A percentile compares a stretch with the other conserved stretches of the same genome.
phyloP scores from a whole-genome alignment of 2,797 vertebrate species.

The Novumbra hubbsi region DNA sequence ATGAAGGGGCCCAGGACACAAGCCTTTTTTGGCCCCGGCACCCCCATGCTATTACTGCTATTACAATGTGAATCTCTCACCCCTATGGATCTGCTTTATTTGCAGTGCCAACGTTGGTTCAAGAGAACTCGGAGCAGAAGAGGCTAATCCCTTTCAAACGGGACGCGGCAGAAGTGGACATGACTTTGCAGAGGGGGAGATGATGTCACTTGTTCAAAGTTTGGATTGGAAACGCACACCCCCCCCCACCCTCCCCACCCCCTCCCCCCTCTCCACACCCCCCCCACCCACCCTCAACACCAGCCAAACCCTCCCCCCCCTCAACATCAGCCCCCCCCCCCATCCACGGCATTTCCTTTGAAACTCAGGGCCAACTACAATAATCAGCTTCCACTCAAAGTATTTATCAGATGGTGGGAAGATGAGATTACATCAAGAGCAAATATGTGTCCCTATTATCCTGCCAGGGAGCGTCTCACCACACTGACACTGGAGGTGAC shows the following conservation, averaged over 20 bases:
- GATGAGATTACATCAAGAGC: slow-evolving; percentile 69
- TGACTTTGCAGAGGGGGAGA: slow-evolving; percentile 62
- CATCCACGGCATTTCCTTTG: slow-evolving; percentile 55
- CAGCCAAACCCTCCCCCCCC: no score
- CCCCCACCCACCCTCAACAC: no score
- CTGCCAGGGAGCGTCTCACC: slow-evolving; percentile 60
- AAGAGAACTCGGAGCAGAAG: slow-evolving; percentile 69
- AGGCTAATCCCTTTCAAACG: slow-evolving; percentile 68
- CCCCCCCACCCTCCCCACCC: no score
- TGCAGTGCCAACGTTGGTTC: slow-evolving; percentile 65
- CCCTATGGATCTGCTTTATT: slow-evolving; percentile 63
- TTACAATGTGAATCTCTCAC: slow-evolving; percentile 70
- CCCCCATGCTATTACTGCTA: slow-evolving; percentile 64
- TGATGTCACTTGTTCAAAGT: slow-evolving; percentile 69
- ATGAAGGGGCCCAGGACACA: slow-evolving; percentile 48
- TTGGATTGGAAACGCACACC: slow-evolving; percentile 68
- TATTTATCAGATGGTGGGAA: slow-evolving; percentile 68
- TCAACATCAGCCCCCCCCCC: no score
- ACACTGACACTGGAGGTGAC: slow-evolving; percentile 67
- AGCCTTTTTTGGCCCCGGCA: slow-evolving; percentile 10
- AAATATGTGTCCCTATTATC: slow-evolving; percentile 74
- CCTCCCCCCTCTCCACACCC: slow-evolving; percentile 45
- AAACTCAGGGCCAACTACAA: slow-evolving; percentile 67
- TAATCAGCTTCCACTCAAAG: slow-evolving; percentile 65
- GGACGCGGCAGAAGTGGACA: slow-evolving; percentile 66